phyloP scores from a whole-genome alignment of 1,140 invertebrate genomes.

The Rhysida immarginata region DNA sequence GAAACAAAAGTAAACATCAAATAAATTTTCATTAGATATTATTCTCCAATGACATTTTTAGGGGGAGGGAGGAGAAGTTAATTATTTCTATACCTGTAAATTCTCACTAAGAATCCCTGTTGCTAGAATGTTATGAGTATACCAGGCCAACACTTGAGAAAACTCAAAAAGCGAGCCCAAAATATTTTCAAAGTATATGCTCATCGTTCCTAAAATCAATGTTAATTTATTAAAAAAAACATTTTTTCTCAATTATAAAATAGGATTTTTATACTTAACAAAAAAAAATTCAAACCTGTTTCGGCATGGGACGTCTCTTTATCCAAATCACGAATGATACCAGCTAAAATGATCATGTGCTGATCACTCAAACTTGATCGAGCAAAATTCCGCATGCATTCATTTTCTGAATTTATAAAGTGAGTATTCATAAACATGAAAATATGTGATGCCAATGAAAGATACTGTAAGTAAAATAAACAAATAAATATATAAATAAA shows the following conservation, averaged over 20 bases:
- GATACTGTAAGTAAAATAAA: slow-evolving; percentile 43
- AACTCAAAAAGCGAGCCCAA: slow-evolving; percentile 56
- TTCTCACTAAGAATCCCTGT: slow-evolving; percentile 45
- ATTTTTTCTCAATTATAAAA: no score
- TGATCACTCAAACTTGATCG: slow-evolving; percentile 50
- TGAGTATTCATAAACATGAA: slow-evolving; percentile 55
- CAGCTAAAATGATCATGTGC: slow-evolving; percentile 63
- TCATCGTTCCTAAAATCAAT: no score
- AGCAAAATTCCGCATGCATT: slow-evolving; percentile 40
- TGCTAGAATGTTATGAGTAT: slow-evolving; percentile 69
- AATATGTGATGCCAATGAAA: slow-evolving; percentile 58
- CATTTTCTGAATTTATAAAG: slow-evolving; percentile 45
- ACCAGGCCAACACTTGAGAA: slow-evolving; percentile 57
- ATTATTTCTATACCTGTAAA: slow-evolving; percentile 30
- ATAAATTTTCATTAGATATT: no score
- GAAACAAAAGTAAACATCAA: background rate
- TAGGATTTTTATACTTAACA: no score
- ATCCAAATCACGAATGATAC: slow-evolving; percentile 71
- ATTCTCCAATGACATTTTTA: no score
- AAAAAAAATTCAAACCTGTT: slow-evolving; percentile 48
- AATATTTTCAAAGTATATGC: slow-evolving; percentile 48
- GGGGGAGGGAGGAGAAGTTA: no score
- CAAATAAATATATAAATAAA: background rate
- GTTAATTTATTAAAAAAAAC: no score
- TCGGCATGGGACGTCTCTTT: slow-evolving; percentile 64